Percentiles rank a stretch among this genome's conserved stretches.
phyloP scores from a whole-genome alignment of 2,888 invertebrate genomes.

The Hirtodrosophila cameraria region DNA sequence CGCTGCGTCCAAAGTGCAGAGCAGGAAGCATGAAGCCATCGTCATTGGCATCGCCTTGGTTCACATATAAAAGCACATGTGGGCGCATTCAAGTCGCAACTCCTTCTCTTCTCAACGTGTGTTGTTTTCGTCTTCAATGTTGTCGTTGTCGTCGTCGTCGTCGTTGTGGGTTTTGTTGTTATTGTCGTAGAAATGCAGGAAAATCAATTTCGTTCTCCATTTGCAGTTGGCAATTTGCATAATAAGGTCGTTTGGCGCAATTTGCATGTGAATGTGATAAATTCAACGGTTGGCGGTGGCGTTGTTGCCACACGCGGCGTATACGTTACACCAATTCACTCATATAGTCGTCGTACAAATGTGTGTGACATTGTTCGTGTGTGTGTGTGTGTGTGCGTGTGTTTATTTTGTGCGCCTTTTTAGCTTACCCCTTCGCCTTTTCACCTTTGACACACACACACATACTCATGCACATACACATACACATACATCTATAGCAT shows the following conservation, averaged over 20 bases:
- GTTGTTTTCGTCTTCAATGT: slow-evolving; percentile 4
- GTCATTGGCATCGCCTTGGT: slow-evolving; percentile 29
- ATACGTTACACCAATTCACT: slow-evolving; percentile 55
- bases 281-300: slow-evolving; percentile 66
- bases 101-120: slow-evolving; percentile 23
- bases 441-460: slow-evolving; percentile 60
- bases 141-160: slow-evolving; percentile 8
- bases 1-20: not conserved
- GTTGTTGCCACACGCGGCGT: slow-evolving; percentile 46
- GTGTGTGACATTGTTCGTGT: slow-evolving; percentile 18
- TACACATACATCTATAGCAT: slow-evolving; percentile 42
- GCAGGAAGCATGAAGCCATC: slow-evolving; percentile 6
- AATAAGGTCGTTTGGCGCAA: slow-evolving; percentile 84
- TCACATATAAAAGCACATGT: slow-evolving; percentile 37
- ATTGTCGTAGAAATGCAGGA: slow-evolving; percentile 69
- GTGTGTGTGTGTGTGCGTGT: slow-evolving; percentile 32
- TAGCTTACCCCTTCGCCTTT: slow-evolving; percentile 56
- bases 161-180: slow-evolving; percentile 34
- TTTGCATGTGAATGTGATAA: slow-evolving; percentile 84
- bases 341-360: slow-evolving; percentile 31
- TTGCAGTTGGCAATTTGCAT: slow-evolving; percentile 84
- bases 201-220: slow-evolving; percentile 84
- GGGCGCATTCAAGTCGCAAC: slow-evolving; percentile 46
- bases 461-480: slow-evolving; percentile 6
- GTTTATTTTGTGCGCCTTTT: slow-evolving; percentile 52